Percentiles rank a stretch among this genome's conserved stretches.
phyloP scores from a whole-genome alignment of 2,113 vertebrate genomes.

The Pseudorhombus dupliciocellatus region DNA sequence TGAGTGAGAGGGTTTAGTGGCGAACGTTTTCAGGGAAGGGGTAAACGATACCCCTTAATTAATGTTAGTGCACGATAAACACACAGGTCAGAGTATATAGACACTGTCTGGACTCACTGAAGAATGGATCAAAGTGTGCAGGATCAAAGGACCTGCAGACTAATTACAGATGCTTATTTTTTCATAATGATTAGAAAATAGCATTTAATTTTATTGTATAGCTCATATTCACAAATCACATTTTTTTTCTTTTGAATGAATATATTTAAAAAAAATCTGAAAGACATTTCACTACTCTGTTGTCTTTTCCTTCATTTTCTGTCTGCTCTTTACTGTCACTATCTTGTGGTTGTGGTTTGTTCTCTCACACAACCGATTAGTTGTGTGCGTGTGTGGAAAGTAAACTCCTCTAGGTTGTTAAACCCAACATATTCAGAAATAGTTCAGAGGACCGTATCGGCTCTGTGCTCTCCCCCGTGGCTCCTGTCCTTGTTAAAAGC shows the following conservation, averaged over 20 bases:
- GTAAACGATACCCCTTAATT: neutral
- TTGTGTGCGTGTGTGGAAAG: neutral
- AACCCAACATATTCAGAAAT: slow-evolving; percentile 7
- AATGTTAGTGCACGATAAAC: neutral
- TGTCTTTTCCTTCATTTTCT: too few species aligned
- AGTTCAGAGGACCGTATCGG: neutral
- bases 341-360: too few species aligned
- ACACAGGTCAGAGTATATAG: neutral
- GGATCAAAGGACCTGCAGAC: neutral
- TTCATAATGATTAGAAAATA: too few species aligned
- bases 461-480: neutral
- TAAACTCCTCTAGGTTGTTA: neutral
- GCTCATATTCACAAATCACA: too few species aligned
- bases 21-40: neutral
- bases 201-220: too few species aligned
- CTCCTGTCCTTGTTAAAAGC: neutral
- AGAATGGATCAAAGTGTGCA: neutral
- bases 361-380: neutral
- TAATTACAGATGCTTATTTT: too few species aligned
- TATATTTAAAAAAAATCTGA: too few species aligned
- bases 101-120: neutral
- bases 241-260: too few species aligned
- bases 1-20: neutral
- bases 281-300: too few species aligned
- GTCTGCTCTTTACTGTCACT: too few species aligned